phyloP scores from a whole-genome alignment of 2,888 invertebrate genomes.

The Halictus ligatus region DNA sequence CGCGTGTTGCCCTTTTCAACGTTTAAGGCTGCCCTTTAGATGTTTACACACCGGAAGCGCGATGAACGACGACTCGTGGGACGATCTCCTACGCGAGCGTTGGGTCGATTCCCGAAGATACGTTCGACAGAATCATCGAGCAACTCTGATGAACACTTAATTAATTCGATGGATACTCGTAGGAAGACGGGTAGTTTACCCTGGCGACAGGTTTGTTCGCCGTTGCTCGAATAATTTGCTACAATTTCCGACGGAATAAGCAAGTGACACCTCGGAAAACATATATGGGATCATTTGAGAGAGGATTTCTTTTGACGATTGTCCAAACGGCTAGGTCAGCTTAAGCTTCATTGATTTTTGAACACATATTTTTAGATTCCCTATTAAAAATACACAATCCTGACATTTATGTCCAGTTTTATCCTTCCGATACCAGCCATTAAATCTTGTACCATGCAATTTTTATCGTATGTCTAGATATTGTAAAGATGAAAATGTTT shows the following conservation, averaged over 20 bases:
- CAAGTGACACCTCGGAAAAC: background rate
- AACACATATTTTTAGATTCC: background rate
- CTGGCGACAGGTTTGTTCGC: background rate
- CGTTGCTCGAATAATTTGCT: background rate
- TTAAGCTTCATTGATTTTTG: background rate
- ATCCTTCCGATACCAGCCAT: background rate
- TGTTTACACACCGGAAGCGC: background rate
- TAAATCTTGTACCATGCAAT: background rate
- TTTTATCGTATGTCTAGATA: background rate
- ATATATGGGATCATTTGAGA: background rate
- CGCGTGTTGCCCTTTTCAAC: background rate
- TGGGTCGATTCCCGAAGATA: background rate
- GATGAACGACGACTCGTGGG: background rate
- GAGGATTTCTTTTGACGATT: background rate
- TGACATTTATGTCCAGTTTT: background rate
- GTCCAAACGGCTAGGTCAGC: background rate
- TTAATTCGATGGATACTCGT: conserved; percentile 17
- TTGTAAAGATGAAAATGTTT: too few relatives aligned
- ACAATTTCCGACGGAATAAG: background rate
- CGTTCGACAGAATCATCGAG: conserved; percentile 10
- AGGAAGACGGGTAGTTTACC: background rate
- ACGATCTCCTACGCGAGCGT: background rate
- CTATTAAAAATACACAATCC: background rate
- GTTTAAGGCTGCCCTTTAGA: background rate
- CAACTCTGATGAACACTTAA: conserved; percentile 4